Conservation (phyloP, 2,113 vertebrate species). For the Heterochromis multidens region DNA sequence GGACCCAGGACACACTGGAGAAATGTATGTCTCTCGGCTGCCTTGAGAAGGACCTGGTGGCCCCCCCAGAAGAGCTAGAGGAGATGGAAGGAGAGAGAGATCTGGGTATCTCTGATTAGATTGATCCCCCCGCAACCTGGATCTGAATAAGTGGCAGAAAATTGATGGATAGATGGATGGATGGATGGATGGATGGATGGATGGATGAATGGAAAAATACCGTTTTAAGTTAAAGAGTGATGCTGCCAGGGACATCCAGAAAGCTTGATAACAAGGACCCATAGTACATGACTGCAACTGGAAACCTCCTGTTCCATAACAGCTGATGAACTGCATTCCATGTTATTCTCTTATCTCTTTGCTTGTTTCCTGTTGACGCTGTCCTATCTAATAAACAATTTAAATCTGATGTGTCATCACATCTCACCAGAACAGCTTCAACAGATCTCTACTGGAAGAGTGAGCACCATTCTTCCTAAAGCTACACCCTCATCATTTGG, state of each 20-base stretch:
- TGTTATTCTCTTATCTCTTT: not conserved
- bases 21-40: too few species aligned
- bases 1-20: too few species aligned
- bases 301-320: not conserved
- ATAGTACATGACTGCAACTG: not conserved
- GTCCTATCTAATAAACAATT: not conserved
- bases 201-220: not conserved
- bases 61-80: too few species aligned
- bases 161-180: too few species aligned
- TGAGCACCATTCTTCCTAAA: not conserved
- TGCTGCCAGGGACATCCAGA: not conserved
- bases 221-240: not conserved
- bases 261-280: not conserved
- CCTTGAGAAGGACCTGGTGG: too few species aligned
- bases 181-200: too few species aligned
- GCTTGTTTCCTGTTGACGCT: not conserved
- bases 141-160: too few species aligned
- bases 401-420: not conserved
- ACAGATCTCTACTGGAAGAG: not conserved
- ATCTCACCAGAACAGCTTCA: not conserved
- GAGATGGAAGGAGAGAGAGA: too few species aligned
- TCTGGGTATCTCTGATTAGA: too few species aligned
- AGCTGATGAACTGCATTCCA: not conserved
- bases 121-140: too few species aligned
- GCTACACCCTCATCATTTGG: not conserved